Evolutionary conservation across 2,888 invertebrate species (phyloP).

Genomic region (Cybosia mesomella): DNA sequence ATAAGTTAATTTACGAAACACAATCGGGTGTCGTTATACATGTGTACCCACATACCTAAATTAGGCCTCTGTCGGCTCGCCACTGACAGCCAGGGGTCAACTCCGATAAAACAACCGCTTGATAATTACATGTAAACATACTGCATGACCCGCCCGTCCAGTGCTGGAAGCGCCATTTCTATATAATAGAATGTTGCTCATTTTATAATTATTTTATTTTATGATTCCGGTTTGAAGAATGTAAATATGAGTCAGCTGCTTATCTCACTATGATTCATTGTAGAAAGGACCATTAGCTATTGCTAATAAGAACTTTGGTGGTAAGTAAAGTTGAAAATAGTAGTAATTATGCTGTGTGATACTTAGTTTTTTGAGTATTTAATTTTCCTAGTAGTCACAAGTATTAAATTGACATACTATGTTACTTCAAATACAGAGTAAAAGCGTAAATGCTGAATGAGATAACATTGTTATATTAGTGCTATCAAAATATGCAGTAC

Average conservation of each 20-base stretch:
- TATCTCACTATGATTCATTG: conserved; percentile 17
- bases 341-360: too few relatives aligned
- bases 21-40: conserved; percentile 58
- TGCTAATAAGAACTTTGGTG: background rate
- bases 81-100: conserved; percentile 57
- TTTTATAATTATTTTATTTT: conserved; percentile 6
- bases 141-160: conserved; percentile 30
- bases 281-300: conserved; percentile 2
- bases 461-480: background rate
- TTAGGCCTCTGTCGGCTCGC: conserved; percentile 62
- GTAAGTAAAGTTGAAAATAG: background rate
- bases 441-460: background rate
- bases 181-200: conserved; percentile 11
- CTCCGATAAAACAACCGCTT: conserved; percentile 66
- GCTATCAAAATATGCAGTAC: background rate
- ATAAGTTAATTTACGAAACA: conserved; percentile 55
- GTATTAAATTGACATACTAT: background rate
- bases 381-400: too few relatives aligned
- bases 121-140: conserved; percentile 78
- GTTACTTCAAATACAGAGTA: background rate
- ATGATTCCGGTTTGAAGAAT: conserved; percentile 10
- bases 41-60: conserved; percentile 67
- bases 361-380: too few relatives aligned
- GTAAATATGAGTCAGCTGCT: conserved; percentile 12
- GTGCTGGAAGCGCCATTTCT: conserved; percentile 45